phyloP scores from a whole-genome alignment of 2,888 invertebrate species.

The Prenolepis imparis region DNA sequence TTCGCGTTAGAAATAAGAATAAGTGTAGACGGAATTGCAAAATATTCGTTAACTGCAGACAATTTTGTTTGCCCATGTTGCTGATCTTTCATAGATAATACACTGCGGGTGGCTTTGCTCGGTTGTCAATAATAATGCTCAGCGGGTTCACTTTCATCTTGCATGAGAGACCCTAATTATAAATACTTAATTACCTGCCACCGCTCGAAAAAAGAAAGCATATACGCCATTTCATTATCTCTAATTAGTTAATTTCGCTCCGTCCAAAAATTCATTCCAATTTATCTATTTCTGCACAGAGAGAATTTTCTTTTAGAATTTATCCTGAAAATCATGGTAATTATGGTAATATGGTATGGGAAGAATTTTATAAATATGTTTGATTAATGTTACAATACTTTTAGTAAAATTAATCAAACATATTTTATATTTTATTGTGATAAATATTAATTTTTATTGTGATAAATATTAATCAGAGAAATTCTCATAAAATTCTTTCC shows the following conservation, averaged over 20 bases:
- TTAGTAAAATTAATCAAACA: too few species aligned
- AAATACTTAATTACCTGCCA: slow-evolving; percentile 62
- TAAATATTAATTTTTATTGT: too few species aligned
- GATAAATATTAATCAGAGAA: too few species aligned
- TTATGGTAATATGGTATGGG: too few species aligned
- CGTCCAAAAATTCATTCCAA: not conserved
- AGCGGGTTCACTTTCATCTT: slow-evolving; percentile 67
- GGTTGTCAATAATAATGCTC: slow-evolving; percentile 69
- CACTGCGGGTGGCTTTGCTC: slow-evolving; percentile 68
- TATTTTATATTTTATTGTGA: too few species aligned
- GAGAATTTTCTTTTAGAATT: too few species aligned
- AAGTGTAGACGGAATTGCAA: slow-evolving; percentile 28
- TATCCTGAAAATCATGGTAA: too few species aligned
- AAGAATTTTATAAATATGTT: too few species aligned
- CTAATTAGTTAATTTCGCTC: slow-evolving; percentile 57
- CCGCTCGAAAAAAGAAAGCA: slow-evolving; percentile 55
- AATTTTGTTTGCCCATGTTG: slow-evolving; percentile 39
- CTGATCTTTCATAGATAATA: slow-evolving; percentile 56
- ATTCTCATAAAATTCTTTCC: too few species aligned
- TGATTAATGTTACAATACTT: too few species aligned
- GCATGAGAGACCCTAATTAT: slow-evolving; percentile 44
- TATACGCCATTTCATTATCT: slow-evolving; percentile 64
- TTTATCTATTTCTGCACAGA: not conserved
- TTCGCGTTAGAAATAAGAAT: slow-evolving; percentile 38
- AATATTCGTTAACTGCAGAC: slow-evolving; percentile 75